Base-by-base conservation (phyloP, 2,797 vertebrate species). In the Odontamblyopus lacepedii region DNA sequence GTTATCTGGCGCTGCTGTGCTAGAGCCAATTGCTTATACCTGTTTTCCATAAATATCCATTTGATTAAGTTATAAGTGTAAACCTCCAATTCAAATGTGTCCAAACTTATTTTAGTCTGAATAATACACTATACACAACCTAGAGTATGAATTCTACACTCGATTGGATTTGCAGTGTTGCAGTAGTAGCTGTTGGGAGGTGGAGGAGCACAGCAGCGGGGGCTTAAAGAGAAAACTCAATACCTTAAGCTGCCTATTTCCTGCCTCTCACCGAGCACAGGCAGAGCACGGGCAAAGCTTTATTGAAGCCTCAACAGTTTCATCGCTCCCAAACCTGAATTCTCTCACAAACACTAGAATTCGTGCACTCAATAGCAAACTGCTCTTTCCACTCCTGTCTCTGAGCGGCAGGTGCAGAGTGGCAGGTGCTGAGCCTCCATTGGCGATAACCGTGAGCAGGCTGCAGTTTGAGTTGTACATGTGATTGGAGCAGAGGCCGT, bases 391-490 rank as follows among this genome's bases (percentile, higher is more conserved):
- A 15, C 27, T 60, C 15, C 13, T 7, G 26, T 60, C 13, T 60
- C 2, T 6, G 57, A 30, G 57, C 11, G 12, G 23, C 26, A 57
- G 51, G 18, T 53, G 50, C 2, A 2, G 26, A 23, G 4, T 11
- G n/a, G 26, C 56, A 55, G 12, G 56, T 59, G 23, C 26, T 16
- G 57, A 12, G 15, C 57, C 44, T 48, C 44, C 13, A 44, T 44
- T 8, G 1, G 41, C 6, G 57, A 30, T 60, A 6, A 2, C 57
- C 2, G 4, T 60, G 15, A 30, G 30, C 55, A 26, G 12, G 9
- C 26, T 27, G 9, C n/a, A 11, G 57, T 29, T 5, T 60, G 3
- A 57, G 23, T 5, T 84, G 87, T 67, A 78, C 50, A 79, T 55
- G 9, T n/a, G 19, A n/a, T 23, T 55, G 7, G 19, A 55, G 18